These are phyloP conservation scores for Pelosia muscerda DNA, from an alignment of 2,888 invertebrate species.

Conservation along the genomic window DNA sequence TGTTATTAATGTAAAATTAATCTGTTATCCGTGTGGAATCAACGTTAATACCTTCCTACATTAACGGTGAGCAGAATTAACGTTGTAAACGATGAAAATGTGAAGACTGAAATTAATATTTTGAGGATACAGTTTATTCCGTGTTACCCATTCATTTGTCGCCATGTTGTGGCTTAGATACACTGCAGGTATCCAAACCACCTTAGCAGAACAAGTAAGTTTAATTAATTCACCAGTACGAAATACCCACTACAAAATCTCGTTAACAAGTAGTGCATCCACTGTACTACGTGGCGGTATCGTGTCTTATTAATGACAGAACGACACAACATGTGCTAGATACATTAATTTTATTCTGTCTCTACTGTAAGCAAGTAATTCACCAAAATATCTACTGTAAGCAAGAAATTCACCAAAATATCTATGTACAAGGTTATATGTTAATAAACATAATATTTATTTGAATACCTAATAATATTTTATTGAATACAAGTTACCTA, in stretches of 20 bases:
- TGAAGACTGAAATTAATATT: conserved; percentile 8
- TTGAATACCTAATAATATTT: too few species aligned
- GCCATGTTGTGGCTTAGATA: conserved; percentile 28
- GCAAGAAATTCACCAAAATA: too few species aligned
- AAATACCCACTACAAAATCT: conserved; percentile 56
- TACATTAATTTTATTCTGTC: conserved; percentile 18
- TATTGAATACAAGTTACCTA: too few species aligned
- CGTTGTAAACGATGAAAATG: conserved; percentile 24
- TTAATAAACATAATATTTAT: background rate
- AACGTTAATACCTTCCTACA: conserved; percentile 39
- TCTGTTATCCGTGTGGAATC: conserved; percentile 51
- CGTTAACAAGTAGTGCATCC: conserved; percentile 64
- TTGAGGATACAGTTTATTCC: background rate
- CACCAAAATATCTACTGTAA: background rate
- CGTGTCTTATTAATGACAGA: conserved; percentile 60
- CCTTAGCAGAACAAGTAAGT: conserved; percentile 41
- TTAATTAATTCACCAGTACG: conserved; percentile 48
- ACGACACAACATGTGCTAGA: conserved; percentile 33
- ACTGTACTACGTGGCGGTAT: conserved; percentile 49
- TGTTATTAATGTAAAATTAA: conserved; percentile 55
- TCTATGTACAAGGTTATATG: background rate
- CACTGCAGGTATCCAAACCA: conserved; percentile 30
- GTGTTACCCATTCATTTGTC: background rate
- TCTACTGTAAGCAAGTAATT: conserved; percentile 23
- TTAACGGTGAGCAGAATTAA: conserved; percentile 24